A percentile compares a stretch with the other conserved stretches of the same genome.
Evolutionary conservation across 2,113 vertebrate genomes (phyloP).

Genomic region (Elephantulus edwardii): DNA sequence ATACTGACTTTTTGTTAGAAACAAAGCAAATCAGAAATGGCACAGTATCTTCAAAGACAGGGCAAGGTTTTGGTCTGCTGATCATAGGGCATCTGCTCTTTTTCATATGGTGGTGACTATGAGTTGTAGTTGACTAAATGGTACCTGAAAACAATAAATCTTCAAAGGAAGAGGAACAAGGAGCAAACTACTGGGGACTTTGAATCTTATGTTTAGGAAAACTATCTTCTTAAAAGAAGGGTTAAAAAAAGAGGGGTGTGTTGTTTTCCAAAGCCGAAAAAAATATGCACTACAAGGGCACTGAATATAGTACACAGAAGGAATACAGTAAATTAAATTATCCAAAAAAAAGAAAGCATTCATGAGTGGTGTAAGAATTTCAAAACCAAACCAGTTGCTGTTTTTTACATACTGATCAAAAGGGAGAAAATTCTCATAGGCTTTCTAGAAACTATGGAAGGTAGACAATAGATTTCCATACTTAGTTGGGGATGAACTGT

Average conservation of each 20-base stretch:
- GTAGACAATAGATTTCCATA: too few relatives aligned
- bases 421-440: too few relatives aligned
- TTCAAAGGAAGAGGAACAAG: too few relatives aligned
- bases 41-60: not conserved
- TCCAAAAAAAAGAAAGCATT: not conserved
- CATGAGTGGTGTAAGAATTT: not conserved
- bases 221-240: conserved; percentile 2
- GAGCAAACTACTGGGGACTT: too few relatives aligned
- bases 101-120: too few relatives aligned
- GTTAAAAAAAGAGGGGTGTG: too few relatives aligned
- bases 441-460: not conserved
- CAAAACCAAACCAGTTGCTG: not conserved
- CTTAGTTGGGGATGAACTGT: not conserved
- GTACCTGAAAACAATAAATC: too few relatives aligned
- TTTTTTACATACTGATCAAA: not conserved
- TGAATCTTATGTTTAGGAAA: not conserved
- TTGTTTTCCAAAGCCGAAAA: not conserved
- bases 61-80: too few relatives aligned
- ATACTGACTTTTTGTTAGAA: not conserved
- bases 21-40: not conserved
- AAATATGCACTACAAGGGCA: not conserved
- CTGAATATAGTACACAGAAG: not conserved
- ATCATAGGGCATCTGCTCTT: too few relatives aligned
- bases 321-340: not conserved
- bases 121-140: too few relatives aligned